Conservation (phyloP, 2,113 vertebrate genomes). For the Argyrosomus japonicus region DNA sequence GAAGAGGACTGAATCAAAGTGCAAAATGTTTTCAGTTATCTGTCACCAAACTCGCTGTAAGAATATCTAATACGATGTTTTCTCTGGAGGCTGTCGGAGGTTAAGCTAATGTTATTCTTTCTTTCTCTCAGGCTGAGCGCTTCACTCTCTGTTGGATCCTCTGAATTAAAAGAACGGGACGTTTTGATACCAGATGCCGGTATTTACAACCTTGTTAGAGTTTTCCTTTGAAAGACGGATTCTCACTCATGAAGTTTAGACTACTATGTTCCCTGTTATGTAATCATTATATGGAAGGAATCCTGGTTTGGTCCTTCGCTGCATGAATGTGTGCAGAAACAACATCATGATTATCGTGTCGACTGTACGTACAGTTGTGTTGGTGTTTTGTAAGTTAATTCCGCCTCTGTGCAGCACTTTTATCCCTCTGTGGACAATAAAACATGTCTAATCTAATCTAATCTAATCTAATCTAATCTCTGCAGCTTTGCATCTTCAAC, state of each 20-base stretch:
- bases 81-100: neutral
- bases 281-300: neutral
- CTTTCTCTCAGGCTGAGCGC: neutral
- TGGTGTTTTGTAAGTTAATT: too few species aligned
- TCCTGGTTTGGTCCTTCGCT: neutral
- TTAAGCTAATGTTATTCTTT: neutral
- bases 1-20: neutral
- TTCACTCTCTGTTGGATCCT: slow-evolving; percentile 19
- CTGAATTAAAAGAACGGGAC: neutral
- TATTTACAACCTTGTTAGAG: slow-evolving; percentile 64
- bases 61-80: slow-evolving; percentile 22
- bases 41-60: neutral
- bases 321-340: too few species aligned
- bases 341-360: too few species aligned
- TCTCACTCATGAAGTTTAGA: slow-evolving; percentile 3
- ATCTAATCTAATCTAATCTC: too few species aligned
- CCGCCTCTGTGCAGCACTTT: too few species aligned
- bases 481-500: neutral
- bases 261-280: neutral
- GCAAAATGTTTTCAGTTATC: slow-evolving; percentile 19
- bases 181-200: slow-evolving; percentile 63
- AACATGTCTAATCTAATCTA: too few species aligned
- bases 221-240: slow-evolving; percentile 39
- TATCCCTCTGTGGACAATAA: too few species aligned
- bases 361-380: too few species aligned